A percentile compares a stretch with the other conserved stretches of the same genome.
Conservation (phyloP, 1,140 invertebrate genomes). For the Ceratitis capitata region DNA sequence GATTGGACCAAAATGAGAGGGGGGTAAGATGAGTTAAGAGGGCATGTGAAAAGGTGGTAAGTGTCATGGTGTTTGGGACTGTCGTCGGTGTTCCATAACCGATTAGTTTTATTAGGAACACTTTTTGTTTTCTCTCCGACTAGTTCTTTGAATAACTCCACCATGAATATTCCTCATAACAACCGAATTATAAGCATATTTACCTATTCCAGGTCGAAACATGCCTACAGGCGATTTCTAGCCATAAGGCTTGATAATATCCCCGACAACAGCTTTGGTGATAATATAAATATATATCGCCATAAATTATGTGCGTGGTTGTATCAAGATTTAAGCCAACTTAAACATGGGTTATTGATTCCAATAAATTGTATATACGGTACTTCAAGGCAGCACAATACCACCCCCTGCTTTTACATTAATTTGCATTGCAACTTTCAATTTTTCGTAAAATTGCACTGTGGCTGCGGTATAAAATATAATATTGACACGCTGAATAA, state of each 20-base stretch:
- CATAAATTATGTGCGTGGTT: background rate
- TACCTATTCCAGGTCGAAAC: constrained; percentile 69
- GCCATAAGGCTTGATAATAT: constrained; percentile 68
- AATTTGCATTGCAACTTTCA: constrained; percentile 72
- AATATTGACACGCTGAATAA: constrained; percentile 67
- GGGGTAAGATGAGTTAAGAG: background rate
- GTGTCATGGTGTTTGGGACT: too few species aligned
- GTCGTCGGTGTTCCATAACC: too few species aligned
- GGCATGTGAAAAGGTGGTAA: too few species aligned
- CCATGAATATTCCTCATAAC: background rate
- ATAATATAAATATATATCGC: constrained; percentile 68
- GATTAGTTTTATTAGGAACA: background rate
- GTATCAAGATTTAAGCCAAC: constrained; percentile 49
- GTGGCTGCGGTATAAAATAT: constrained; percentile 76
- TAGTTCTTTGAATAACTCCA: background rate
- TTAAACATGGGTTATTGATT: constrained; percentile 76
- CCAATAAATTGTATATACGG: constrained; percentile 71
- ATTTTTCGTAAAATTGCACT: constrained; percentile 74
- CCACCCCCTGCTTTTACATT: constrained; percentile 75
- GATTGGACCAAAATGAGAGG: too few species aligned
- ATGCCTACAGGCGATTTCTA: constrained; percentile 71
- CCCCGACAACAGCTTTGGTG: constrained; percentile 75
- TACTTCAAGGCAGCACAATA: constrained; percentile 71
- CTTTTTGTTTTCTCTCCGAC: background rate
- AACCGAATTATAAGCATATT: constrained; percentile 41